These are phyloP conservation scores for Salminus brasiliensis DNA, from an alignment of 2,113 vertebrate genomes.

Conservation along the genomic window DNA sequence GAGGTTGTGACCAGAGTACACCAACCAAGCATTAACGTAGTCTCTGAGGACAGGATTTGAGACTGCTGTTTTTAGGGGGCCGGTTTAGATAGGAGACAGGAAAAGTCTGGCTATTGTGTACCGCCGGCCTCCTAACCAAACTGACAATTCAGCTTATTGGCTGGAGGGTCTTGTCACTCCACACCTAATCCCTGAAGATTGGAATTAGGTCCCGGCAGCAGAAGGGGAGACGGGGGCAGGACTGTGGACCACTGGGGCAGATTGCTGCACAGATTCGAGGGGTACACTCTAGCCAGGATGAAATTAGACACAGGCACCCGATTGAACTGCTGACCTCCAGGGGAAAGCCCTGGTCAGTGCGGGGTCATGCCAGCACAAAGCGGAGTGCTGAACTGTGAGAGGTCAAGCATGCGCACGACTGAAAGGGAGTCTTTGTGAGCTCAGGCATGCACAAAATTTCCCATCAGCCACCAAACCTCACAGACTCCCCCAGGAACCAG, in stretches of 20 bases:
- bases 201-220: slow-evolving; percentile 57
- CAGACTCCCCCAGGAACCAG: slow-evolving; percentile 72
- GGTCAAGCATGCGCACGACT: slow-evolving; percentile 79
- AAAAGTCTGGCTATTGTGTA: slow-evolving; percentile 79
- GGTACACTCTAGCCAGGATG: slow-evolving; percentile 70
- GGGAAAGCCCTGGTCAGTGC: slow-evolving; percentile 69
- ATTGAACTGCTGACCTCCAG: slow-evolving; percentile 73
- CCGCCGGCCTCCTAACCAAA: slow-evolving; percentile 77
- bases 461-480: slow-evolving; percentile 72
- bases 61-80: slow-evolving; percentile 57
- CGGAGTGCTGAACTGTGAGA: slow-evolving; percentile 74
- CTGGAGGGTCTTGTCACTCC: slow-evolving; percentile 80
- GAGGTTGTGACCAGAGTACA: slow-evolving; percentile 59
- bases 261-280: slow-evolving; percentile 59
- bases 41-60: slow-evolving; percentile 64
- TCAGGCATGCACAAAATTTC: slow-evolving; percentile 77
- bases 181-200: slow-evolving; percentile 80
- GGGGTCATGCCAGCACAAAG: slow-evolving; percentile 76
- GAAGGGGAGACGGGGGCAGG: slow-evolving; percentile 44
- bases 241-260: slow-evolving; percentile 52
- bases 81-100: slow-evolving; percentile 70
- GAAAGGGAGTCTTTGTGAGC: slow-evolving; percentile 81
- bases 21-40: slow-evolving; percentile 58
- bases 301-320: slow-evolving; percentile 80
- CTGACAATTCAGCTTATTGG: slow-evolving; percentile 78